Percentiles rank a stretch among this genome's conserved stretches.
Evolutionary conservation across 2,888 invertebrate genomes (phyloP).

Genomic region (Microdon myrmicae): DNA sequence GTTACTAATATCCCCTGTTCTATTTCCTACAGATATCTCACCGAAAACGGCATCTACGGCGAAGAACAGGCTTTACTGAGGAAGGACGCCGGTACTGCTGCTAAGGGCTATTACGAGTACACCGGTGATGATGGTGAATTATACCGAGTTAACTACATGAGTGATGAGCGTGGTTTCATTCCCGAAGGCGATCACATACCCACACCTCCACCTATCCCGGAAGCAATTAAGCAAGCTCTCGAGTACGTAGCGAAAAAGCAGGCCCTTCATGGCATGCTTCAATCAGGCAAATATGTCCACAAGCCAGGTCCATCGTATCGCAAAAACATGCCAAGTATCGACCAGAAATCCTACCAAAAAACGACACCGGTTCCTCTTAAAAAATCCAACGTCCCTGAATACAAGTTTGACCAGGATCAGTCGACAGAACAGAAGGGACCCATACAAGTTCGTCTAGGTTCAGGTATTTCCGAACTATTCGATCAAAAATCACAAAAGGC

Average conservation of each 20-base stretch:
- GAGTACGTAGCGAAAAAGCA: constrained; percentile 72
- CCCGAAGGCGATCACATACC: constrained; percentile 75
- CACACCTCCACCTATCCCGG: constrained; percentile 78
- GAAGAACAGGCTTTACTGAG: constrained; percentile 71
- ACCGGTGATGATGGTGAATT: constrained; percentile 73
- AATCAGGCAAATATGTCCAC: constrained; percentile 29
- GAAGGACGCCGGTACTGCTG: constrained; percentile 69
- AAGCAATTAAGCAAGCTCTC: constrained; percentile 77
- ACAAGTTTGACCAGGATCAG: too few species aligned
- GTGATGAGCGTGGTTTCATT: constrained; percentile 70
- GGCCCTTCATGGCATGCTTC: constrained; percentile 27
- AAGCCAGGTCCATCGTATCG: constrained; percentile 20
- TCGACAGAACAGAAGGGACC: too few species aligned
- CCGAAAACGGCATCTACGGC: constrained; percentile 70
- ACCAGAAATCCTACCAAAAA: too few species aligned
- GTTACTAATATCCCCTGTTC: not conserved
- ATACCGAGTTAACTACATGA: constrained; percentile 69
- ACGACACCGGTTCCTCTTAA: too few species aligned
- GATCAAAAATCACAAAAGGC: too few species aligned
- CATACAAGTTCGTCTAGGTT: too few species aligned
- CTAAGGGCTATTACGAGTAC: constrained; percentile 75
- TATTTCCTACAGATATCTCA: constrained; percentile 66
- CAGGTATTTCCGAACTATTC: too few species aligned
- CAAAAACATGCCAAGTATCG: constrained; percentile 32
- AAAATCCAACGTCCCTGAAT: too few species aligned